Base-by-base conservation (phyloP, 2,888 invertebrate species). In the Thalpophila matura region DNA sequence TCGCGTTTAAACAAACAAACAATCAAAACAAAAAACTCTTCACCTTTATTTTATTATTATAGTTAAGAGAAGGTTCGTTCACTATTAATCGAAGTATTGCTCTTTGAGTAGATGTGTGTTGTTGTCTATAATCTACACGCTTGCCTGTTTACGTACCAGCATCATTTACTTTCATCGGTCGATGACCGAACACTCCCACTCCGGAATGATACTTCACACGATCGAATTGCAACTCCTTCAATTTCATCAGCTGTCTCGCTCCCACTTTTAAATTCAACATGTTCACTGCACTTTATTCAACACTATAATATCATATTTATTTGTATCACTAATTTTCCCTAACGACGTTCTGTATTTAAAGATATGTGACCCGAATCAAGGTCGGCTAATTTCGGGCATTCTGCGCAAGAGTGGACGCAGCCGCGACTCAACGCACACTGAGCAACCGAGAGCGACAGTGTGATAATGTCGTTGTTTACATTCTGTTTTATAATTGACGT, bases 171-270 rank as follows among this genome's bases (percentile, higher is more conserved):
- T 79, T 82, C 74, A 85, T 86, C 70, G 95, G 94, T 86, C 95
- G 95, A 90, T 96, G 96, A 31, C 96, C 96, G 85, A 96, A 96
- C 80, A 96, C 96, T 50, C 96, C 96, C 60, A 86, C 86, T 71
- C 95, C 95, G 70, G 95, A 96, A 82, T 96, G 96, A 80, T 96
- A 96, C 53, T 85, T 86, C 67, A 87, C 56, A 50, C 89, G 80
- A 66, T 81, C 81, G 59, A 77, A 73, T 31, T 78, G 72, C 33
- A 82, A 75, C 58, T 86, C 85, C 77, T 86, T 90, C 87, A 90
- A 90, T 74, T 66, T 79, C 61, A 83, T 77, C 76, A 89, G 58
- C 68, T 85, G 87, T 84, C 88, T 89, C 85, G 79, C 83, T 86
- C 88, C 82, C 74, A 87, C 86, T 85, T 86, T 90, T 18, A 90